These are phyloP conservation scores for Atrichornis clamosus DNA, from an alignment of 2,113 vertebrate genomes.

Conservation along the genomic window DNA sequence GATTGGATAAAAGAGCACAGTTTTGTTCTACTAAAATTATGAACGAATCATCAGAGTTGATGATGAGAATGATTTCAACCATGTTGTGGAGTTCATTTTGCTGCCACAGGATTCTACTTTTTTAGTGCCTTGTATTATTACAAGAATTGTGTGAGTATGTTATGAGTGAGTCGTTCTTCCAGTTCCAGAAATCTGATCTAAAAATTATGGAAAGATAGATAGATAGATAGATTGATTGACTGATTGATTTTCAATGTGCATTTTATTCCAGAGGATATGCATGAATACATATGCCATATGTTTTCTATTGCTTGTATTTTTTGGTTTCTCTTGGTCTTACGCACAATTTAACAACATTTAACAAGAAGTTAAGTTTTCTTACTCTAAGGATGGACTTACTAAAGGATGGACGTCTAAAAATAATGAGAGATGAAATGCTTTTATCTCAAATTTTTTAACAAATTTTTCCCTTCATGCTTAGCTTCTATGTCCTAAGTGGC, in stretches of 20 bases:
- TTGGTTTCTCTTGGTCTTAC: background rate
- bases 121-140: background rate
- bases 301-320: background rate
- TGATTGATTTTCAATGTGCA: background rate
- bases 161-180: background rate
- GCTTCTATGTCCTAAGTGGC: background rate
- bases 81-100: background rate
- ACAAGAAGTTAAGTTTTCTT: background rate
- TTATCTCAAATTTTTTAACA: background rate
- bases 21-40: background rate
- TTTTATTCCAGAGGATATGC: background rate
- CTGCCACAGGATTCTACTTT: background rate
- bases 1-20: background rate
- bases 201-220: background rate
- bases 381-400: background rate
- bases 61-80: background rate
- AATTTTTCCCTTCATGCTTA: background rate
- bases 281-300: accelerated
- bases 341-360: background rate
- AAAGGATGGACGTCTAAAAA: background rate
- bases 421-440: accelerated
- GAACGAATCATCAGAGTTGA: background rate
- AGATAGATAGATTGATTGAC: too few relatives aligned
- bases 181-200: background rate
- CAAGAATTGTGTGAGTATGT: background rate